Percentiles rank a stretch among this genome's conserved stretches.
Conservation (phyloP, 2,113 vertebrate species). For the Puma concolor region DNA sequence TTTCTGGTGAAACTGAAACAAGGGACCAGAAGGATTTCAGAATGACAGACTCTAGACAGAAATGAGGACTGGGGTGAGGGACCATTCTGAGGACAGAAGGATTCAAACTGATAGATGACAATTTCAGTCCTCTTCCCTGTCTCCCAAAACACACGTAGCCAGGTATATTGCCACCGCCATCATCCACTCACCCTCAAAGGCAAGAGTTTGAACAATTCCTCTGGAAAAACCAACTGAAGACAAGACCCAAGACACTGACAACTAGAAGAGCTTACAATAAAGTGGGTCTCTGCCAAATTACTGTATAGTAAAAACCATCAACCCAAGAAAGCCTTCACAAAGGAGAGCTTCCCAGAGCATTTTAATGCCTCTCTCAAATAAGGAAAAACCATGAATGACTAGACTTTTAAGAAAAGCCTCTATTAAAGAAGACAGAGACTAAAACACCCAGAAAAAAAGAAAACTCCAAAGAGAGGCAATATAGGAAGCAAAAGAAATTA, state of each 20-base stretch:
- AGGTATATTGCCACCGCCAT: neutral
- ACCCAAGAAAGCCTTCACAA: neutral
- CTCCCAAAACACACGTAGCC: neutral
- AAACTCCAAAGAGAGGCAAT: neutral
- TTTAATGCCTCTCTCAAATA: neutral
- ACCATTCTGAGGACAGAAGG: neutral
- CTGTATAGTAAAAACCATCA: neutral
- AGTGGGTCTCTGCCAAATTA: neutral
- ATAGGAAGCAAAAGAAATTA: conserved; percentile 21
- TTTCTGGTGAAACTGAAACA: neutral
- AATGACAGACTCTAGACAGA: neutral
- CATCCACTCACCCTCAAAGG: neutral
- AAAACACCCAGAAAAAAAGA: neutral
- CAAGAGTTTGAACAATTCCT: neutral
- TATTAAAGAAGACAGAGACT: neutral
- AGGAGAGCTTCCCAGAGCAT: neutral
- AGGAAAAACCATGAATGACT: neutral
- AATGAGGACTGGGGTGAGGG: neutral
- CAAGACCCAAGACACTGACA: neutral
- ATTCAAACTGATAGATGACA: neutral
- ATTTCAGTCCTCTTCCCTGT: neutral
- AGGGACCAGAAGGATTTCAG: neutral
- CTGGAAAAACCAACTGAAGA: neutral
- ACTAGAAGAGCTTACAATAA: neutral
- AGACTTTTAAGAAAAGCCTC: neutral